Evolutionary conservation across 2,888 invertebrate genomes (phyloP), one percentile per base, ranked within the genome.

Genomic region (Nomada goodeniana): DNA sequence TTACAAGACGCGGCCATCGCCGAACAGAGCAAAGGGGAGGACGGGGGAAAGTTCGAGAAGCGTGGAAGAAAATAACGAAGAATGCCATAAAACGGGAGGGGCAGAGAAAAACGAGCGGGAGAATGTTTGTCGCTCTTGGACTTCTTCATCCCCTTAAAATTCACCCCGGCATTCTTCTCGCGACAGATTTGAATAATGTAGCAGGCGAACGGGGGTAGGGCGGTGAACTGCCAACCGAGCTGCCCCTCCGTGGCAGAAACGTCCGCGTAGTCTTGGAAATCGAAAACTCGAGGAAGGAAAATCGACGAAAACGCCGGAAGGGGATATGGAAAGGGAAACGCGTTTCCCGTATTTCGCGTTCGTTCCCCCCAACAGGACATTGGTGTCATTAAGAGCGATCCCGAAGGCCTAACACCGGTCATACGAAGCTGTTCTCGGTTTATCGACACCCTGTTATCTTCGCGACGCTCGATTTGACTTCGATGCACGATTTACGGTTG

Each of bases 101-200:
- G 15, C 42, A 29, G 50, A 26, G 23, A 55, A 60, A 53, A 18
- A 36, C 60, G 50, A 59, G 36, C 55, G 53, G 42, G 65, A 47
- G 44, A 42, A 74, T 68, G 82, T 78, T 73, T 73, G 83, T 78
- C 70, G 69, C 61, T 79, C 80, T 78, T 76, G 80, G 84, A 86
- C 87, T 83, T 75, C 79, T 88, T 83, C 84, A 69, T 83, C 82
- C 89, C 83, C 79, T 88, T 86, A 85, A 89, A 87, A 90, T 86
- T 89, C 87, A 89, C 80, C 88, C 84, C 67, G 82, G 71, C 80
- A 83, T 88, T 85, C 85, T 84, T 83, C 86, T 73, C 71, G 78
- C 80, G 79, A 76, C 80, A 80, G 83, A 88, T 90, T 88, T 89
- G 85, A 90, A 89, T 89, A 89, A 89, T 86, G 84, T 84, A 90